phyloP scores from a whole-genome alignment of 2,113 vertebrate species.

The Perca fluviatilis region DNA sequence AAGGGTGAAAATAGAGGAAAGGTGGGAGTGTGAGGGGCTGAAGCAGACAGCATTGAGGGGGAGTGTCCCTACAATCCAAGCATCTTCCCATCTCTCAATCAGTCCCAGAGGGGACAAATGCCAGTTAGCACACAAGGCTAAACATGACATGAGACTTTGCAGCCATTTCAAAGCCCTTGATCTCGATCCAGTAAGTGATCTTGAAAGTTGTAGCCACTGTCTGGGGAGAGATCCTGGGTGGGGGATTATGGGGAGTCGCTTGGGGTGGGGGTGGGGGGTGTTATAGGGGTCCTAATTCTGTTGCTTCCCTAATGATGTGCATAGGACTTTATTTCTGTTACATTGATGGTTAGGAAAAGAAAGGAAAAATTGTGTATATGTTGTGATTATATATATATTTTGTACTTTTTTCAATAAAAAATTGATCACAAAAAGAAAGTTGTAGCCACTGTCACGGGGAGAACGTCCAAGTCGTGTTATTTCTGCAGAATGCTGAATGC shows the following conservation, averaged over 20 bases:
- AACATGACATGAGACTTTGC: slow-evolving; percentile 58
- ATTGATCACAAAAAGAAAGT: too few relatives aligned
- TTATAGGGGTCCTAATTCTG: too few relatives aligned
- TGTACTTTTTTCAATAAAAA: too few relatives aligned
- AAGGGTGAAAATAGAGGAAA: slow-evolving; percentile 18
- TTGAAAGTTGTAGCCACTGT: slow-evolving; percentile 34
- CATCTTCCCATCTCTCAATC: slow-evolving; percentile 36
- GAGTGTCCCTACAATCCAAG: slow-evolving; percentile 43
- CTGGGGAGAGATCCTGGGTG: too few relatives aligned
- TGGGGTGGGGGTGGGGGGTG: too few relatives aligned
- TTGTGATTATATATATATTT: too few relatives aligned
- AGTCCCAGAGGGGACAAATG: slow-evolving; percentile 44
- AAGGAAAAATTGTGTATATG: too few relatives aligned
- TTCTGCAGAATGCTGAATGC: too few relatives aligned
- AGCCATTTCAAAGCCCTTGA: slow-evolving; percentile 47
- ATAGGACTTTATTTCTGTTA: too few relatives aligned
- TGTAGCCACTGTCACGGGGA: slow-evolving; percentile 34
- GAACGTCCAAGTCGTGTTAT: slow-evolving; percentile 7
- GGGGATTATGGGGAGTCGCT: too few relatives aligned
- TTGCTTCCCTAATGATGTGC: too few relatives aligned
- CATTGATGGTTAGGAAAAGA: too few relatives aligned
- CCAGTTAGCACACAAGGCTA: slow-evolving; percentile 48
- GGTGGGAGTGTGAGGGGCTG: slow-evolving; percentile 6
- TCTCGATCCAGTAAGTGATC: slow-evolving; percentile 44
- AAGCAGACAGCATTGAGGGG: slow-evolving; percentile 48